These are phyloP conservation scores for Meliscaeva auricollis DNA, from an alignment of 2,888 invertebrate species.

Conservation along the genomic window DNA sequence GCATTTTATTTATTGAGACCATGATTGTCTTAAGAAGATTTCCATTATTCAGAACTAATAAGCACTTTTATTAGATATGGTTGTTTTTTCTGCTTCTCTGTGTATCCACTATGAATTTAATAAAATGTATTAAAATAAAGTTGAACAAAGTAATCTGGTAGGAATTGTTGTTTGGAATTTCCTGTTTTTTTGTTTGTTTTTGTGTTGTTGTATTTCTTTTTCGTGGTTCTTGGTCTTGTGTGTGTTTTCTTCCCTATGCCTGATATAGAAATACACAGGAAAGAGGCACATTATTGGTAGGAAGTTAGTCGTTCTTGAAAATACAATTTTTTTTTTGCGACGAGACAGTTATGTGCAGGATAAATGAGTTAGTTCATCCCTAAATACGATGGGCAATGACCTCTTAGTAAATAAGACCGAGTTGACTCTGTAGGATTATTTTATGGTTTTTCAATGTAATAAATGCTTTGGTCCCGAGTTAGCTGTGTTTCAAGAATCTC, in stretches of 20 bases:
- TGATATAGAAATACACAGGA: not conserved
- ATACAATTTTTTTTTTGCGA: slow-evolving; percentile 28
- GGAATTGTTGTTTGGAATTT: slow-evolving; percentile 41
- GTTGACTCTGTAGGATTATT: no score
- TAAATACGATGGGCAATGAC: slow-evolving; percentile 16
- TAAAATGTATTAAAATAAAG: not conserved
- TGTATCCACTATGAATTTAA: slow-evolving; percentile 6
- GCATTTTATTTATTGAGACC: no score
- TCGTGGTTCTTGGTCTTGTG: not conserved
- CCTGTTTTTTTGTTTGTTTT: slow-evolving; percentile 4
- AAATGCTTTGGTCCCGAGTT: no score
- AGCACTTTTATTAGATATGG: slow-evolving; percentile 13
- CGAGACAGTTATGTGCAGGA: slow-evolving; percentile 10
- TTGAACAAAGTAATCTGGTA: slow-evolving; percentile 3
- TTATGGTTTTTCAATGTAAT: no score
- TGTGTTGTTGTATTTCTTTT: not conserved
- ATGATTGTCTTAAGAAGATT: no score
- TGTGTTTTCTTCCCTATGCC: not conserved
- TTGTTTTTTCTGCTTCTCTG: not conserved
- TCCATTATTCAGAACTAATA: slow-evolving; percentile 44
- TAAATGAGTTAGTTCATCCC: slow-evolving; percentile 16
- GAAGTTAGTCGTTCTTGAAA: slow-evolving; percentile 30
- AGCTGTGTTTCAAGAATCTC: no score
- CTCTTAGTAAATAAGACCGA: not conserved
- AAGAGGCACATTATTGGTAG: not conserved